phyloP scores from a whole-genome alignment of 2,888 invertebrate genomes.

The Drosophila ustulata region DNA sequence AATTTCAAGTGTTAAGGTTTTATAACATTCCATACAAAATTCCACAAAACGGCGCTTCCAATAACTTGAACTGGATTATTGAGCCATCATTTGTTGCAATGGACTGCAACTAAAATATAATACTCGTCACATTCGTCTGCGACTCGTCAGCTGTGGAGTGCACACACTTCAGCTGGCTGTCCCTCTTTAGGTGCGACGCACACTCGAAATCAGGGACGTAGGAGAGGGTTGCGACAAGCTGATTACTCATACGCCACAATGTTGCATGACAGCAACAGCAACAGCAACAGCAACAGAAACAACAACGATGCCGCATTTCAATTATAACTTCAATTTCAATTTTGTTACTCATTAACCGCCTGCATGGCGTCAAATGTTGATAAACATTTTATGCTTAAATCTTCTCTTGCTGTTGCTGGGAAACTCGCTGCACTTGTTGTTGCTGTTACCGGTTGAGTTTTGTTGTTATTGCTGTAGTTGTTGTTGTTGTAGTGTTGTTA shows the following conservation, averaged over 20 bases:
- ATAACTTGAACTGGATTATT: conserved; percentile 19
- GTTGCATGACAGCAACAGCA: conserved; percentile 41
- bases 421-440: conserved; percentile 3
- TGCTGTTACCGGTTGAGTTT: conserved; percentile 2
- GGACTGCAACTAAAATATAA: conserved; percentile 26
- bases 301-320: conserved; percentile 54
- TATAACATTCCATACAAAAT: background rate
- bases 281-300: conserved; percentile 5
- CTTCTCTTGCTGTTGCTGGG: conserved; percentile 2
- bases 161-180: conserved; percentile 28
- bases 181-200: conserved; percentile 54
- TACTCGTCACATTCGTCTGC: conserved; percentile 3
- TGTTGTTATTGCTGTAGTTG: conserved; percentile 8
- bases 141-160: conserved; percentile 8
- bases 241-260: conserved; percentile 64
- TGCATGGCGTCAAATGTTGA: conserved; percentile 66
- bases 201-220: conserved; percentile 4
- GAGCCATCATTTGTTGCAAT: conserved; percentile 50
- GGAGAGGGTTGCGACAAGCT: conserved; percentile 15
- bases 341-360: conserved; percentile 72
- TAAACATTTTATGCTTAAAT: conserved; percentile 62
- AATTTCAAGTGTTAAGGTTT: background rate
- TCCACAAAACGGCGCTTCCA: no score
- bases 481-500: conserved; percentile 34
- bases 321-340: conserved; percentile 72